Base-by-base conservation (phyloP, 2,888 invertebrate genomes). In the Hemistola chrysoprasaria region DNA sequence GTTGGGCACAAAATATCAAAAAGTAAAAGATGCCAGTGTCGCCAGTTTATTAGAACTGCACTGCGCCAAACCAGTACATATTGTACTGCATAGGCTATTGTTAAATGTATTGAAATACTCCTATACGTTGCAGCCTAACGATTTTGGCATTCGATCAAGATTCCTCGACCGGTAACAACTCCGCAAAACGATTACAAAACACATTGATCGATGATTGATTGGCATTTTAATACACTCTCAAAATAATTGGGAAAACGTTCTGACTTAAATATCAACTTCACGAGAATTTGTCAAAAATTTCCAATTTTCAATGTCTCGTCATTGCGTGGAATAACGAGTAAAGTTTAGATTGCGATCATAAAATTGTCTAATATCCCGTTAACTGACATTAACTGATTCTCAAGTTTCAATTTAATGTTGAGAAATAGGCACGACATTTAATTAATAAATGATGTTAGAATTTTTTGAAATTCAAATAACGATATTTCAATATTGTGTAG, bases 111-210 rank as follows among this genome's bases (percentile, higher is more conserved):
- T 36, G 49, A 40, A 45, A 47, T 49, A n/a, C n/a, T n/a, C 42
- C 40, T 46, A 44, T 38, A 37, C 40, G 36, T 34, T 29, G 40
- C 36, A 46, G 40, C 43, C 29, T 35, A 44, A 43, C 41, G 25
- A 52, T 52, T 54, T 53, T 56, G 53, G 53, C 57, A 50, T 53
- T 48, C 48, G 49, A 57, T 57, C 57, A 55, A 53, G 45, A 42
- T 23, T 32, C 42, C 43, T 38, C 34, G 26, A 28, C 37, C 50
- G 42, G 45, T 40, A 45, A 49, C 35, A 45, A 32, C 33, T 29
- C 3, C 23, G 21, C 30, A 42, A 49, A 52, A 45, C 40, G 45
- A 49, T 54, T 43, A 44, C 40, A 50, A 44, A 45, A 40, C 38
- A 43, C 40, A 35, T 40, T 41, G 48, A 44, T 46, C 4, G 16